These are phyloP conservation scores for Diorhabda elongata DNA, from an alignment of 1,140 invertebrate genomes.

Conservation along the genomic window DNA sequence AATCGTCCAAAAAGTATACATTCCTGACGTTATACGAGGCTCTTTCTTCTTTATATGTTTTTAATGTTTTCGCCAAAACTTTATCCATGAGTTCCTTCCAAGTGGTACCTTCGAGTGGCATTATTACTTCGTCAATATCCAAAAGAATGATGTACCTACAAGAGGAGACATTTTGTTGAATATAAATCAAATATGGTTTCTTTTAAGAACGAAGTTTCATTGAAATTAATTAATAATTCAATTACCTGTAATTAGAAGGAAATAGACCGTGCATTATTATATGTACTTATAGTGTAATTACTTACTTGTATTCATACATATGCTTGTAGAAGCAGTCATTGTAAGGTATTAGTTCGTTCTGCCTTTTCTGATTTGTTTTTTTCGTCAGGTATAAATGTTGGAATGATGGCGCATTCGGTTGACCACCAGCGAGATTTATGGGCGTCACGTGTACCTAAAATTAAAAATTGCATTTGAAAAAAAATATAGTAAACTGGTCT, in stretches of 20 bases:
- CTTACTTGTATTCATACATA: constrained; percentile 74
- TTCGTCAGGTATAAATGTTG: constrained; percentile 86
- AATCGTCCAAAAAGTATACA: constrained; percentile 91
- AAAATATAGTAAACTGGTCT: neutral
- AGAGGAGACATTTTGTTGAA: neutral
- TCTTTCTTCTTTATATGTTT: constrained; percentile 67
- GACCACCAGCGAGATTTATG: constrained; percentile 83
- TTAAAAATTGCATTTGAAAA: neutral
- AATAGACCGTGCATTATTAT: no score
- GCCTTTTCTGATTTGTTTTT: constrained; percentile 85
- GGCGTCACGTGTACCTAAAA: constrained; percentile 72
- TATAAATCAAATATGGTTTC: no score
- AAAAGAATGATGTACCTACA: constrained; percentile 75
- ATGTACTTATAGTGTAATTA: neutral
- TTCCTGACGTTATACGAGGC: constrained; percentile 86
- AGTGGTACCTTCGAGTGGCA: constrained; percentile 71
- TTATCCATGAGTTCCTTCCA: constrained; percentile 76
- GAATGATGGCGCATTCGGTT: constrained; percentile 83
- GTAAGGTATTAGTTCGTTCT: constrained; percentile 94
- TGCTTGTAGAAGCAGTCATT: constrained; percentile 95
- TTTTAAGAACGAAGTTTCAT: no score
- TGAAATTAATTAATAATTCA: no score
- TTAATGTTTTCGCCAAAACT: constrained; percentile 65
- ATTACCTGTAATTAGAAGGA: no score
- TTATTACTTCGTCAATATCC: constrained; percentile 93